These are phyloP conservation scores for Egretta garzetta DNA, from an alignment of 2,113 vertebrate species.

Conservation along the genomic window DNA sequence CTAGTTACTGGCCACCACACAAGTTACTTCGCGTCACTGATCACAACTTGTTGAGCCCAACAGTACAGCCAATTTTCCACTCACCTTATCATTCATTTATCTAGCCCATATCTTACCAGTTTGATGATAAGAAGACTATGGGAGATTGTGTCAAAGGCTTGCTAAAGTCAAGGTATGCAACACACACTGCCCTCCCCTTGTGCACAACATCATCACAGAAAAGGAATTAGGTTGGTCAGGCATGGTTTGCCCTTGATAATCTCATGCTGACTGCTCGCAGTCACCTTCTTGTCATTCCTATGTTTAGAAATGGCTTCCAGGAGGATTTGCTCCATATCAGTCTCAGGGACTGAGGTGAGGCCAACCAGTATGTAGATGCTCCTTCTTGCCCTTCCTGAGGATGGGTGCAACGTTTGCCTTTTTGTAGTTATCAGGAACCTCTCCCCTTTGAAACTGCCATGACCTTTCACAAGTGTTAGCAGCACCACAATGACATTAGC, in stretches of 20 bases:
- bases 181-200: not conserved
- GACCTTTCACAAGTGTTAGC: not conserved
- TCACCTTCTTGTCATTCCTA: not conserved
- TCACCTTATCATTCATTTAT: not conserved
- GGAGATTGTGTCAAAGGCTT: not conserved
- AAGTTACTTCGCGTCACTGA: not conserved
- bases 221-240: not conserved
- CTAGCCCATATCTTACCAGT: not conserved
- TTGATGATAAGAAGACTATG: not conserved
- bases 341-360: not conserved
- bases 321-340: not conserved
- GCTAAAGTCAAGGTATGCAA: not conserved
- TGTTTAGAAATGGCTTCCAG: not conserved
- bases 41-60: not conserved
- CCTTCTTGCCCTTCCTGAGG: not conserved
- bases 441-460: not conserved
- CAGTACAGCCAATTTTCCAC: not conserved
- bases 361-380: not conserved
- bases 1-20: not conserved
- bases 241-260: not conserved
- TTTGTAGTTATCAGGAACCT: not conserved
- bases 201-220: not conserved
- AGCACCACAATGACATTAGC: not conserved
- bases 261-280: not conserved
- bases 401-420: not conserved